These are phyloP conservation scores for Papilio machaon DNA, from an alignment of 1,140 invertebrate genomes.

Conservation along the genomic window DNA sequence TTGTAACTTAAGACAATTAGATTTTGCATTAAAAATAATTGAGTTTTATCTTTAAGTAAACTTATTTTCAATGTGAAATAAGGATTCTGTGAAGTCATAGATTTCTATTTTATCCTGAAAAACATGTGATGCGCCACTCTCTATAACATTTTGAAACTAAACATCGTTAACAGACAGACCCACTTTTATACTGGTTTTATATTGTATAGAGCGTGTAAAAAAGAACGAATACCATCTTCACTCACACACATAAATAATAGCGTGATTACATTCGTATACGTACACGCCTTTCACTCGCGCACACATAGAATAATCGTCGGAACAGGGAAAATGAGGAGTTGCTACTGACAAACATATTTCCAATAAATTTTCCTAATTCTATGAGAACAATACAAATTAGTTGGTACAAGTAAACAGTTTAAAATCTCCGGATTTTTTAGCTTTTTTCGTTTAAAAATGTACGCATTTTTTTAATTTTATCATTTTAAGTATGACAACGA, in stretches of 20 bases:
- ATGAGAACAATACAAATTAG: background rate
- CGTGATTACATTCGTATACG: constrained; percentile 57
- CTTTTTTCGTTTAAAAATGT: too few species aligned
- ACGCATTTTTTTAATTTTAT: too few species aligned
- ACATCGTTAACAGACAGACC: constrained; percentile 51
- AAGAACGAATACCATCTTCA: constrained; percentile 62
- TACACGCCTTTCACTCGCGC: constrained; percentile 73
- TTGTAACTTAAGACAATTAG: too few species aligned
- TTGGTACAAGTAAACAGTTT: too few species aligned
- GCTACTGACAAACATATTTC: constrained; percentile 31
- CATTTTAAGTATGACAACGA: too few species aligned
- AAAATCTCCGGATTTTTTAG: too few species aligned
- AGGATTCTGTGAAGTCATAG: constrained; percentile 27
- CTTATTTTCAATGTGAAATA: background rate
- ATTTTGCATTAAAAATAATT: background rate
- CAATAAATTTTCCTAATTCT: background rate
- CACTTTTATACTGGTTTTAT: constrained; percentile 75
- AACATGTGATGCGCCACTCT: constrained; percentile 56
- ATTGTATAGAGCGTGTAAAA: constrained; percentile 62
- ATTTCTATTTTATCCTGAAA: constrained; percentile 52
- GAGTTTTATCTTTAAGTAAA: background rate
- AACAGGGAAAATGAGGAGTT: constrained; percentile 52
- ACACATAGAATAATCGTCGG: constrained; percentile 44
- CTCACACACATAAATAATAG: constrained; percentile 51
- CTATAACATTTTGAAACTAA: constrained; percentile 67